phyloP scores from a whole-genome alignment of 2,797 vertebrate species.

The Hybognathus amarus region DNA sequence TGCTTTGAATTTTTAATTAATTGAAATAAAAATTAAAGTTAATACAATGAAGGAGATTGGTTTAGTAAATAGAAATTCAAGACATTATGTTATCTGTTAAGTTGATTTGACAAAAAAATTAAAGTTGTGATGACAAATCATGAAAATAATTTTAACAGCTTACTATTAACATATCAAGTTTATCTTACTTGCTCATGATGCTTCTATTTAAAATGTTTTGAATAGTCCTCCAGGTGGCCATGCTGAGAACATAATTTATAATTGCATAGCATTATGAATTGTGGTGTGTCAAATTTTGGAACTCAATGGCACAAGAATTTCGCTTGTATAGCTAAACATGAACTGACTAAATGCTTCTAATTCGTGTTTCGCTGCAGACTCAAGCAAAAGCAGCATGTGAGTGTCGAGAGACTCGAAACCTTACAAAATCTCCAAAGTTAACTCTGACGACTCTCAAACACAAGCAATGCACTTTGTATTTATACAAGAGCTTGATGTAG shows the following conservation, averaged over 20 bases:
- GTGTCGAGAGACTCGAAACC: conserved; percentile 26
- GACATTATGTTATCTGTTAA: no score
- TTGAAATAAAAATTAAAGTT: no score
- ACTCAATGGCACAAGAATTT: neutral
- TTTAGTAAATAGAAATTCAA: no score
- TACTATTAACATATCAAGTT: neutral
- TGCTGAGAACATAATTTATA: neutral
- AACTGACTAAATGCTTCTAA: neutral
- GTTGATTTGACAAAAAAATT: no score
- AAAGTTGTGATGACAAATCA: no score
- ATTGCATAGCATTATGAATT: neutral
- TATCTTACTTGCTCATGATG: neutral
- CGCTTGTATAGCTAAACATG: neutral
- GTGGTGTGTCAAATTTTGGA: neutral
- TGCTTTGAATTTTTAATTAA: no score
- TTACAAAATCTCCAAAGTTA: conserved; percentile 34
- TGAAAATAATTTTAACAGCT: no score
- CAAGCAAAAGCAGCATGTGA: conserved; percentile 22
- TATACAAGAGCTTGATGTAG: conserved; percentile 47
- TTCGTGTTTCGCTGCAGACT: conserved; percentile 8
- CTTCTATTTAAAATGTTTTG: neutral
- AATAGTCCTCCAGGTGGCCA: neutral
- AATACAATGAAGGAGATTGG: no score
- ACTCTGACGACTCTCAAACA: conserved; percentile 34
- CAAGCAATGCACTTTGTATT: conserved; percentile 48